phyloP scores from a whole-genome alignment of 2,113 vertebrate species.

The Grallaria varia region DNA sequence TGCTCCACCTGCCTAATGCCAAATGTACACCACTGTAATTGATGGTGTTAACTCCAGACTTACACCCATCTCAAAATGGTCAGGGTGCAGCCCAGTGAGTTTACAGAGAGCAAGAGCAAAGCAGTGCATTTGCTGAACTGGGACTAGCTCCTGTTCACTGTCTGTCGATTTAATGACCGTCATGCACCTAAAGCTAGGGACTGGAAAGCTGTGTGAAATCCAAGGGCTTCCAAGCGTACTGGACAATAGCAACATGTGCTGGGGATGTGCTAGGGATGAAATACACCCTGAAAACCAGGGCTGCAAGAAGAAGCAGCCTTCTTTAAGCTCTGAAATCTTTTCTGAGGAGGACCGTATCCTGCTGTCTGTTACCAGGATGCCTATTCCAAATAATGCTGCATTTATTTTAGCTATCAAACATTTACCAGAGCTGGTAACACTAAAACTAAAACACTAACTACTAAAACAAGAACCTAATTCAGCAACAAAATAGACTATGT shows the following conservation, averaged over 20 bases:
- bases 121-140: not conserved
- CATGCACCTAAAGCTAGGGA: not conserved
- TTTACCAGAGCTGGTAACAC: not conserved
- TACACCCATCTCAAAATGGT: not conserved
- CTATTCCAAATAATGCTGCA: not conserved
- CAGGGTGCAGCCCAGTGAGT: not conserved
- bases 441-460: no score
- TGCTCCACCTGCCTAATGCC: not conserved
- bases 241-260: not conserved
- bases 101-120: not conserved
- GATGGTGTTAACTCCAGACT: not conserved
- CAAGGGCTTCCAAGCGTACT: not conserved
- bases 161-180: not conserved
- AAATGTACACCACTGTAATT: not conserved
- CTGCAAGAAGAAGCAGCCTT: not conserved
- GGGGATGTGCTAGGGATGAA: not conserved
- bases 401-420: not conserved
- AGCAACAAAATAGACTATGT: not conserved
- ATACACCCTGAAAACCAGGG: not conserved
- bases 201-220: not conserved
- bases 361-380: not conserved
- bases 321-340: not conserved
- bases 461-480: not conserved
- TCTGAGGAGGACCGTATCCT: not conserved
- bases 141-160: not conserved